Percentiles rank a stretch among this genome's conserved stretches.
Conservation (phyloP, 2,797 vertebrate genomes). For the Sibirionetta formosa region DNA sequence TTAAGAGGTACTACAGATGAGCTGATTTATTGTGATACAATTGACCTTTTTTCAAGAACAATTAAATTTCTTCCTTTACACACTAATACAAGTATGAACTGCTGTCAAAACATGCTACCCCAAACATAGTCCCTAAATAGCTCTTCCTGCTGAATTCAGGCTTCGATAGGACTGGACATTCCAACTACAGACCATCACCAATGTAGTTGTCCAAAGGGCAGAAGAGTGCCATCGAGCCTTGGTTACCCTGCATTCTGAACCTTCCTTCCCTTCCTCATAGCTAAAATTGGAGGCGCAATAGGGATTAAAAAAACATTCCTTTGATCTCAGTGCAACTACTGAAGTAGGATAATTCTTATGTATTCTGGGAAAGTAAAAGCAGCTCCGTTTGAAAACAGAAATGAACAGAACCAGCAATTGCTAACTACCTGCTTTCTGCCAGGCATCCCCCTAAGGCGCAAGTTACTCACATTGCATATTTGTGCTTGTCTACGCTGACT, state of each 20-base stretch:
- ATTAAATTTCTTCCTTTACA: background rate
- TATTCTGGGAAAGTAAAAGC: background rate
- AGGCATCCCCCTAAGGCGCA: background rate
- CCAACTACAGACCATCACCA: background rate
- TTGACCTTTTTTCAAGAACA: slow-evolving; percentile 4
- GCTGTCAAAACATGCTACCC: background rate
- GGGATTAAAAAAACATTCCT: background rate
- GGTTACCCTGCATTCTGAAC: background rate
- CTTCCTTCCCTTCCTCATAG: background rate
- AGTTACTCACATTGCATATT: background rate
- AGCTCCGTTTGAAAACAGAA: background rate
- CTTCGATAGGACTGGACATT: background rate
- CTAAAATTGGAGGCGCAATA: background rate
- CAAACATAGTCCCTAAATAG: background rate
- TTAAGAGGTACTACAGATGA: background rate
- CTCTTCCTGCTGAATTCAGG: background rate
- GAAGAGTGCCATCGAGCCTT: fast-evolving
- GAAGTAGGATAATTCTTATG: background rate
- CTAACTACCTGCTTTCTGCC: background rate
- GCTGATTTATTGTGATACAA: background rate
- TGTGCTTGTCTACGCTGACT: background rate
- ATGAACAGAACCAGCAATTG: background rate
- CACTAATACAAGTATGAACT: background rate
- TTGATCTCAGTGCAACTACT: background rate
- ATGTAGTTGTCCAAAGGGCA: background rate